Base-by-base conservation (phyloP, 1,140 invertebrate species). In the Drosophila grimshawi region DNA sequence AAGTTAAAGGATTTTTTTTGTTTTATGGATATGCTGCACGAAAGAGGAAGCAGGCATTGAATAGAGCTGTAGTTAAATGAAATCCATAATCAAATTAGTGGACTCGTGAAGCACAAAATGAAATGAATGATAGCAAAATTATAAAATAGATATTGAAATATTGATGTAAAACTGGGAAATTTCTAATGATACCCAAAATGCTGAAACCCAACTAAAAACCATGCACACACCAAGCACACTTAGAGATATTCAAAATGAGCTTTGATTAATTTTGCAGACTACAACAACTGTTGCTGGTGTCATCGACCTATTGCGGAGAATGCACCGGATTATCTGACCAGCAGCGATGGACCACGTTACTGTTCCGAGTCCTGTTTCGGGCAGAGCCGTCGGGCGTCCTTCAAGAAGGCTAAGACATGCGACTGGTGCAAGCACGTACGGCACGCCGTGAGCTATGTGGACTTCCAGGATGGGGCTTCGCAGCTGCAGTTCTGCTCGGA, bases 341-440 rank as follows among this genome's bases (percentile, higher is more conserved):
- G 94, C 37, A 94, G 94, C 5, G 92, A 93, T 41, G 94, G 94
- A 1, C 94, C 94, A 4, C 93, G 94, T 1, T 97, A 97, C 89
- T 98, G 97, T 90, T 97, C 96, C 2, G 97, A 98, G 91, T 93
- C 97, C 29, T 98, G 97, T 93, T 98, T 98, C 93, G 96, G 96
- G 5, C 97, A 97, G 86, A 97, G 96, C 10, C 93, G 97, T 53
- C 93, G 97, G 48, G 97, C 97, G 0, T 97, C 96, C 69, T 98
- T 98, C 92, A 98, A 98, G 92, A 95, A 96, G 78, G 97, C 97
- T 65, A 97, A 97, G 92, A 96, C 96, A n/a, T 98, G 97, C 91
- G 97, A 98, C 92, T 98, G 97, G 97, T 98, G 97, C 92, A 95
- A 96, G 71, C 97, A 98, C 86, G 95, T 98, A 6, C 93, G 97